Evolutionary conservation across 23 tunicate genomes (phyloP).

Genomic region (Trididemnum nubilum): DNA sequence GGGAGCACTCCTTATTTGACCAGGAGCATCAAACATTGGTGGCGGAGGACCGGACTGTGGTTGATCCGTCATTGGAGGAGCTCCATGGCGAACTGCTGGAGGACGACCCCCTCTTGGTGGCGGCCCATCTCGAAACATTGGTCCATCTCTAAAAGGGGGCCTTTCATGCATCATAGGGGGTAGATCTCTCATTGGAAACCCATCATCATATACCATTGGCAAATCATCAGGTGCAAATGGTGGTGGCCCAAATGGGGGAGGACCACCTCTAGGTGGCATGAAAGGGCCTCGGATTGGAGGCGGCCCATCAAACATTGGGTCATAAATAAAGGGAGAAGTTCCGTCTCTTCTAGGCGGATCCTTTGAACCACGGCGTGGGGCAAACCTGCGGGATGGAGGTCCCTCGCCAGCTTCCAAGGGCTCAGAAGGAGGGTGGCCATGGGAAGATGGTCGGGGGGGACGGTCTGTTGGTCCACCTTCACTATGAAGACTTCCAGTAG

Average conservation of each 20-base stretch:
- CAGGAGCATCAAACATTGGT: too few species aligned
- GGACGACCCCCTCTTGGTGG: slow-evolving; percentile 33
- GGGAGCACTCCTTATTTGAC: too few species aligned
- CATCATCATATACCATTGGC: background rate
- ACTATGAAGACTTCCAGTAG: slow-evolving; percentile 69
- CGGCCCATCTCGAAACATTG: background rate
- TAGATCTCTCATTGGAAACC: slow-evolving; percentile 4
- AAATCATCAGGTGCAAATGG: background rate
- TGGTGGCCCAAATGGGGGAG: slow-evolving; percentile 20
- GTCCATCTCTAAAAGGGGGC: background rate
- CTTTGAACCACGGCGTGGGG: slow-evolving; percentile 5
- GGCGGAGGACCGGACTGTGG: slow-evolving; percentile 27
- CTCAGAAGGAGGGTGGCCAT: slow-evolving; percentile 30
- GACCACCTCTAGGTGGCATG: background rate
- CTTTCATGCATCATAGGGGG: slow-evolving; percentile 46
- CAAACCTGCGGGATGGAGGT: background rate
- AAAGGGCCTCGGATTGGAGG: slow-evolving; percentile 5
- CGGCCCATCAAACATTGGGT: background rate
- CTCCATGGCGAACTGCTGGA: slow-evolving; percentile 14
- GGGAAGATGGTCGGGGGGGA: slow-evolving; percentile 57
- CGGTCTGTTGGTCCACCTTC: slow-evolving; percentile 54
- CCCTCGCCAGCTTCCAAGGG: slow-evolving; percentile 13
- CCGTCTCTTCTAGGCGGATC: background rate
- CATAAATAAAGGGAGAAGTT: background rate
- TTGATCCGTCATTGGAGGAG: background rate